These are phyloP conservation scores for Polyommatus iphigenia DNA, from an alignment of 2,888 invertebrate genomes.

Conservation along the genomic window DNA sequence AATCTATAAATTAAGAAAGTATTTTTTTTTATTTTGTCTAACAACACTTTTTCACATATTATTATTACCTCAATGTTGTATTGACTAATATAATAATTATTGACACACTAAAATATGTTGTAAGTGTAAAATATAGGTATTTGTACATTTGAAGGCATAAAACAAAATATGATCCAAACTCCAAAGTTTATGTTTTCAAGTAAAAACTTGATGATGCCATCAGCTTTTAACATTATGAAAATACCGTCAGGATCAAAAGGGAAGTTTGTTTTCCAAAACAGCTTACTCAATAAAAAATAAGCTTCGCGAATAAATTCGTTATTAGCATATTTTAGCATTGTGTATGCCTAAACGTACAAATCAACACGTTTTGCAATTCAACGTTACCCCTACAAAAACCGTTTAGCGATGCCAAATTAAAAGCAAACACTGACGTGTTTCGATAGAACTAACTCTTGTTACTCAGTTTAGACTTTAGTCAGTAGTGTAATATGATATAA, in stretches of 20 bases:
- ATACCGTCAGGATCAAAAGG: background rate
- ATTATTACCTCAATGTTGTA: too few species aligned
- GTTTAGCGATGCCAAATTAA: slow-evolving; percentile 14
- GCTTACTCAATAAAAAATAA: background rate
- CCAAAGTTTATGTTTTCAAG: background rate
- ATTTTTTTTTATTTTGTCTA: too few species aligned
- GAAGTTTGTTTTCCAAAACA: background rate
- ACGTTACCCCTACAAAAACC: slow-evolving; percentile 1
- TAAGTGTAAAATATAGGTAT: too few species aligned
- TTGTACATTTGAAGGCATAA: too few species aligned
- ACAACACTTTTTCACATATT: too few species aligned
- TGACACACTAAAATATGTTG: too few species aligned
- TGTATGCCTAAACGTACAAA: background rate
- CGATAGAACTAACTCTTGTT: background rate
- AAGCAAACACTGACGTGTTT: slow-evolving; percentile 1
- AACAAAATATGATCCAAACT: too few species aligned
- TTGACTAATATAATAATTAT: too few species aligned
- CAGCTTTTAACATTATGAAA: background rate
- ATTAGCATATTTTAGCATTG: slow-evolving; percentile 3
- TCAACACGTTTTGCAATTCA: slow-evolving; percentile 11
- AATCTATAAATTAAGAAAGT: too few species aligned
- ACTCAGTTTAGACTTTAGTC: background rate
- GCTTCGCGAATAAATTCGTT: background rate
- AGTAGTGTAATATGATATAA: background rate
- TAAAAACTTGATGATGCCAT: background rate